phyloP scores from a whole-genome alignment of 2,888 invertebrate genomes.

The Piscicola geometra region DNA sequence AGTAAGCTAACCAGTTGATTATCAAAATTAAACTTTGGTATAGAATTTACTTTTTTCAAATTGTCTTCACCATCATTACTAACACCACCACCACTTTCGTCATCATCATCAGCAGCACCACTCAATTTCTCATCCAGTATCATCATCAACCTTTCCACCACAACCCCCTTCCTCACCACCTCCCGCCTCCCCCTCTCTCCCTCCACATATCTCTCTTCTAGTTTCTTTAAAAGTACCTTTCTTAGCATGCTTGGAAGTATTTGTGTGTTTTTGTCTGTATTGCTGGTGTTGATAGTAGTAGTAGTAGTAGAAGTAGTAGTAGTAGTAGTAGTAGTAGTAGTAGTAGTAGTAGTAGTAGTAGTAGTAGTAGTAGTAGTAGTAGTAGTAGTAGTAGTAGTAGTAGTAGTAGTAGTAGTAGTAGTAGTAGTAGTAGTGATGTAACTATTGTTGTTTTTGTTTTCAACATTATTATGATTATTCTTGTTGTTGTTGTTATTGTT shows the following conservation, averaged over 20 bases:
- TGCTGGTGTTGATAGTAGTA: background rate
- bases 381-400: background rate
- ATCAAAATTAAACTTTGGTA: background rate
- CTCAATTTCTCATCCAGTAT: background rate
- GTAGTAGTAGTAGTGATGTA: no score
- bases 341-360: constrained; percentile 2
- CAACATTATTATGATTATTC: background rate
- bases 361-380: background rate
- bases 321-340: background rate
- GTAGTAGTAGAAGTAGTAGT: background rate
- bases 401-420: background rate
- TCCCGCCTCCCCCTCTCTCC: background rate
- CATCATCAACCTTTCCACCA: constrained; percentile 18
- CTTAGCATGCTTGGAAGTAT: background rate
- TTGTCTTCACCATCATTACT: background rate
- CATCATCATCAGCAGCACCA: no score
- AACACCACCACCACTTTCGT: background rate
- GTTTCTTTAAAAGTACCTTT: background rate
- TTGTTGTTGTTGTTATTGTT: background rate
- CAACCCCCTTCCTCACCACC: background rate
- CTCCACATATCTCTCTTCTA: background rate
- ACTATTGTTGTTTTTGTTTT: no score
- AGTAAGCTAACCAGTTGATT: no score
- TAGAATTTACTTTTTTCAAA: background rate
- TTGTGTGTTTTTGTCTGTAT: background rate